These are phyloP conservation scores for Scomber scombrus DNA, from an alignment of 2,113 vertebrate species.

Conservation along the genomic window DNA sequence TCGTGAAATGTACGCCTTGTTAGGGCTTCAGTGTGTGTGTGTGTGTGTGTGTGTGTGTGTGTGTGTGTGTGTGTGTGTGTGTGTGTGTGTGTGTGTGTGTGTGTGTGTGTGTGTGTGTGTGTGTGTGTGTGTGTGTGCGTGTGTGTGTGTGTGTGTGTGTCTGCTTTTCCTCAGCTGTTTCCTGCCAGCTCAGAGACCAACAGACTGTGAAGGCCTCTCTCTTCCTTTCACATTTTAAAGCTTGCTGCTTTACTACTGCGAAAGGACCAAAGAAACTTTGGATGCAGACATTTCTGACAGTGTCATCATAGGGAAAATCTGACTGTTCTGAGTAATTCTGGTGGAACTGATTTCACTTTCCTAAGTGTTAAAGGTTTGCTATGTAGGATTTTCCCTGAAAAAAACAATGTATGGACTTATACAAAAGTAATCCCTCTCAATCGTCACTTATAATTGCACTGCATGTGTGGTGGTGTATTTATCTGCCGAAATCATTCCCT, in stretches of 20 bases:
- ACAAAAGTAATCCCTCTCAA: too few species aligned
- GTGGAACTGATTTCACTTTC: slow-evolving; percentile 22
- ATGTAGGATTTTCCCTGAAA: too few species aligned
- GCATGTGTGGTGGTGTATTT: too few species aligned
- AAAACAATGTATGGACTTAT: neutral
- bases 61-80: slow-evolving; percentile 28
- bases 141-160: slow-evolving; percentile 57
- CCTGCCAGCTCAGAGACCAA: slow-evolving; percentile 78
- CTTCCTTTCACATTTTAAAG: slow-evolving; percentile 29
- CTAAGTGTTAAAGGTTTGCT: neutral
- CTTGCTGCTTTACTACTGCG: slow-evolving; percentile 42
- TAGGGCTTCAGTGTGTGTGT: slow-evolving; percentile 50
- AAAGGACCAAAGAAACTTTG: slow-evolving; percentile 47
- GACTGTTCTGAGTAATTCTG: neutral
- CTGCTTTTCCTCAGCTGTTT: slow-evolving; percentile 88
- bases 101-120: slow-evolving; percentile 35
- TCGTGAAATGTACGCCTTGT: slow-evolving; percentile 85
- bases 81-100: slow-evolving; percentile 58
- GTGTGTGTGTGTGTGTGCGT: slow-evolving; percentile 37
- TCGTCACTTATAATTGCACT: too few species aligned
- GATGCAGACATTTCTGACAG: slow-evolving; percentile 12
- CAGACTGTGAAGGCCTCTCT: slow-evolving; percentile 79
- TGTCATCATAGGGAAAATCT: slow-evolving; percentile 45
- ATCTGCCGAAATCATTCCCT: too few species aligned
- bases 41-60: slow-evolving; percentile 36